phyloP scores from a whole-genome alignment of 1,140 invertebrate species.

The Zaprionus davidi region DNA sequence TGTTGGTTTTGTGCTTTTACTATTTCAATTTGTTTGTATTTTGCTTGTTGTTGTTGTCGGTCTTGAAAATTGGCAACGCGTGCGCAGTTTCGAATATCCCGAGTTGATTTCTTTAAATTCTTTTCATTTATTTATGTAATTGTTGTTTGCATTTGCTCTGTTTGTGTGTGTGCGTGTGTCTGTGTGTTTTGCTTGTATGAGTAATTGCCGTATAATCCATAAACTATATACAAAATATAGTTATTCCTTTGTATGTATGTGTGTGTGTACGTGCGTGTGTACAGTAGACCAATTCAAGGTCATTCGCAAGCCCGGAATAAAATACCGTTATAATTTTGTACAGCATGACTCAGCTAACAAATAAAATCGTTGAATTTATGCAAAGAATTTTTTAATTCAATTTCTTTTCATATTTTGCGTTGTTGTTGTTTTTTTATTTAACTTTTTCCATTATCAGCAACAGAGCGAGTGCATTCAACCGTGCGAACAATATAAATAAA shows the following conservation, averaged over 20 bases:
- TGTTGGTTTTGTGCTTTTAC: conserved; percentile 20
- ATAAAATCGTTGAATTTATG: neutral
- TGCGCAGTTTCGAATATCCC: conserved; percentile 54
- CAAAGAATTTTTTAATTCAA: neutral
- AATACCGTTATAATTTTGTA: neutral
- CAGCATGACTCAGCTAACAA: neutral
- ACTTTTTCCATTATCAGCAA: conserved; percentile 59
- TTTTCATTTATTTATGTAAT: conserved; percentile 44
- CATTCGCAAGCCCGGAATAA: conserved; percentile 35
- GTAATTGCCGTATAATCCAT: conserved; percentile 38
- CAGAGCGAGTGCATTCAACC: conserved; percentile 69
- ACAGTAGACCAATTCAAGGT: conserved; percentile 42
- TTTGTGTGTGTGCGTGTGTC: conserved; percentile 13
- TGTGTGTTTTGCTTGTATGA: conserved; percentile 44
- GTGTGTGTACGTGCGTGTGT: conserved; percentile 27
- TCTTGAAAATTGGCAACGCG: conserved; percentile 48
- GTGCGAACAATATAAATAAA: conserved; percentile 26
- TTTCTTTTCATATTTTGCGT: neutral
- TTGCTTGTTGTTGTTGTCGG: conserved; percentile 19
- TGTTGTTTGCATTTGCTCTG: conserved; percentile 5
- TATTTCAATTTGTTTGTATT: conserved; percentile 24
- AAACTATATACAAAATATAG: neutral
- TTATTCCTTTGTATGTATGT: neutral
- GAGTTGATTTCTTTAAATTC: conserved; percentile 18
- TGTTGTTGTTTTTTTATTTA: neutral